Evolutionary conservation across 2,888 invertebrate species (phyloP), one percentile per base, ranked within the genome.

Genomic region (Orthonychiurus folsomi): DNA sequence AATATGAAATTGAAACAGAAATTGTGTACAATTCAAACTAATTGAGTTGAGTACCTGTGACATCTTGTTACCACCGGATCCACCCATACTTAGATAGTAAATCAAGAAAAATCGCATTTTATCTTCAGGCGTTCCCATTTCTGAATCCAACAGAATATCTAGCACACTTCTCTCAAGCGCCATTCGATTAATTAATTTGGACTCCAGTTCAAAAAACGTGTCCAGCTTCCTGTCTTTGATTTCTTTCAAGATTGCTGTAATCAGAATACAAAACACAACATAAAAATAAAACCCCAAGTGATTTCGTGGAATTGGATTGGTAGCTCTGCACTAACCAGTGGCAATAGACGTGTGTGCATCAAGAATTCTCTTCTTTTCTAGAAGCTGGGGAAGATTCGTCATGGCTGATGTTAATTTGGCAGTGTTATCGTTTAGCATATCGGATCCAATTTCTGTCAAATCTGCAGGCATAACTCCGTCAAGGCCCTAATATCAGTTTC

Each of bases 301-400:
- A 57, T 37, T 50, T 2, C 24, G 25, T 5, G 47, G 20, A 3
- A n/a, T 50, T 20, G 53, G n/a, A 5, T 53, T 23, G 12, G 2
- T 56, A 23, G 12, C 15, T 59, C 50, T 18, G 25, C 23, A 61
- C 60, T 72, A 76, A 85, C 87, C 86, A 79, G 97, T 99, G 2
- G 99, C 99, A 67, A 99, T 88, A 70, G 94, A 96, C 25, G 95
- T 99, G 77, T 99, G 99, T 90, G 96, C 93, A 76, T 99, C 99
- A 73, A 99, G 94, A 18, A 97, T 83, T 50, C 95, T 83, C 77
- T 99, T 99, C 81, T 92, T 94, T 78, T 97, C 97, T 78, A 99
- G 83, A 26, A 99, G 81, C 76, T 96, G 95, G 0, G 99, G 99
- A 73, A 99, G 80, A 0, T 94, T 95, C 77, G 92, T 90, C 9